Conservation (phyloP, 2,797 vertebrate genomes). For the Sebastes kiyomatsui region DNA sequence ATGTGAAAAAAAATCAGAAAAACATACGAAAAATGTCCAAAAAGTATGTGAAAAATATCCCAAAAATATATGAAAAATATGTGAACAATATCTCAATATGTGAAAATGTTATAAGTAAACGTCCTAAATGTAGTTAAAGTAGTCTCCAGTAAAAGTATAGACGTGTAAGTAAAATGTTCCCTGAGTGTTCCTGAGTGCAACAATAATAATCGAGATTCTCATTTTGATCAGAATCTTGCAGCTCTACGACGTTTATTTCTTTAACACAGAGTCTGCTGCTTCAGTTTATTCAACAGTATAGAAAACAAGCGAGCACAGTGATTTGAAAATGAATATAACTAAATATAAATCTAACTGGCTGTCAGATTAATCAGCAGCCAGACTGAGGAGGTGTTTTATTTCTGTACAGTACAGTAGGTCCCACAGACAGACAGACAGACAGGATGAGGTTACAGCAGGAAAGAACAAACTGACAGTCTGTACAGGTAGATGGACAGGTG, state of each 20-base stretch:
- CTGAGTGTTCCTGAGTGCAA: neutral
- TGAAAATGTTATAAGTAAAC: no score
- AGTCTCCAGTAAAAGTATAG: neutral
- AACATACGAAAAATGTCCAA: no score
- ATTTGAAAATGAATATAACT: neutral
- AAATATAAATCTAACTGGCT: neutral
- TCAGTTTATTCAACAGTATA: accelerated
- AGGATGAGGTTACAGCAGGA: neutral
- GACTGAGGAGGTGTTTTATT: neutral
- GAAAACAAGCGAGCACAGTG: no score
- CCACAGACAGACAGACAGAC: neutral
- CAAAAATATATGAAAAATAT: no score
- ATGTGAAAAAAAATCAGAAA: no score
- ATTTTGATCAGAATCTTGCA: no score
- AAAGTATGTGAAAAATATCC: no score
- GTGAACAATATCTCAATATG: no score
- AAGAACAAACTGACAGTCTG: neutral
- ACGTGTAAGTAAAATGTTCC: neutral
- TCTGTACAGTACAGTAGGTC: neutral
- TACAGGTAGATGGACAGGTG: constrained; percentile 8
- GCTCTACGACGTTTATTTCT: no score
- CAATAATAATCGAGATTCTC: no score
- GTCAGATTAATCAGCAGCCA: neutral
- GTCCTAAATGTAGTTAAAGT: neutral
- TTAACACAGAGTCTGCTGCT: no score